phyloP scores from a whole-genome alignment of 2,113 vertebrate genomes.

The Pteropus alecto region DNA sequence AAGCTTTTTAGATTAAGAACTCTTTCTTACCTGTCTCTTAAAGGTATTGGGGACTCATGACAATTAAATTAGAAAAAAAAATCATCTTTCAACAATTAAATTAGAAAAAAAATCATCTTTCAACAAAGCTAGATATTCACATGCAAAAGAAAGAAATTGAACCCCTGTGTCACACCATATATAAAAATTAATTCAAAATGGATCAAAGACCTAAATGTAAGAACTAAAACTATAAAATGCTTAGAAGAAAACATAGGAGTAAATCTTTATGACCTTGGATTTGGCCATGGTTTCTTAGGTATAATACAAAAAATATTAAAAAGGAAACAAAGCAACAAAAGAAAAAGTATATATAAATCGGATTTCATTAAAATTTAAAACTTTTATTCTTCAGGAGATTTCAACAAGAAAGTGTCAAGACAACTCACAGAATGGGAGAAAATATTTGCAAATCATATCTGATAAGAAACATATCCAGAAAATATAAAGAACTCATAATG shows the following conservation, averaged over 20 bases:
- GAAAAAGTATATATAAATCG: background rate
- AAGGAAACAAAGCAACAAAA: background rate
- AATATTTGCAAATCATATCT: background rate
- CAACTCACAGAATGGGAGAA: background rate
- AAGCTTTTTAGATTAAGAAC: background rate
- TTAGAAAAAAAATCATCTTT: background rate
- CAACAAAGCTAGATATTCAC: background rate
- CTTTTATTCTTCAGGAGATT: background rate
- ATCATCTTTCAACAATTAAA: background rate
- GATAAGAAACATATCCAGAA: background rate
- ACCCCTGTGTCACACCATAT: background rate
- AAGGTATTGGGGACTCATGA: background rate
- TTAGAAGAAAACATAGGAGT: background rate
- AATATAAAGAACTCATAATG: background rate
- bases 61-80: background rate
- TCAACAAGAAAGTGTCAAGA: background rate
- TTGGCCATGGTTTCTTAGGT: background rate
- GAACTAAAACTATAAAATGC: background rate
- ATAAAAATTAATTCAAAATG: background rate
- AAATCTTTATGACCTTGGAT: background rate
- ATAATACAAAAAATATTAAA: background rate
- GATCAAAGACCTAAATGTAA: background rate
- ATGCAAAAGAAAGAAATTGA: background rate
- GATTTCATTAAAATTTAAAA: background rate
- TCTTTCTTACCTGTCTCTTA: background rate